Evolutionary conservation across 92 coral and sea anemone species (phyloP), one percentile per base, ranked within the genome.

Genomic region (Nematostella vectensis): DNA sequence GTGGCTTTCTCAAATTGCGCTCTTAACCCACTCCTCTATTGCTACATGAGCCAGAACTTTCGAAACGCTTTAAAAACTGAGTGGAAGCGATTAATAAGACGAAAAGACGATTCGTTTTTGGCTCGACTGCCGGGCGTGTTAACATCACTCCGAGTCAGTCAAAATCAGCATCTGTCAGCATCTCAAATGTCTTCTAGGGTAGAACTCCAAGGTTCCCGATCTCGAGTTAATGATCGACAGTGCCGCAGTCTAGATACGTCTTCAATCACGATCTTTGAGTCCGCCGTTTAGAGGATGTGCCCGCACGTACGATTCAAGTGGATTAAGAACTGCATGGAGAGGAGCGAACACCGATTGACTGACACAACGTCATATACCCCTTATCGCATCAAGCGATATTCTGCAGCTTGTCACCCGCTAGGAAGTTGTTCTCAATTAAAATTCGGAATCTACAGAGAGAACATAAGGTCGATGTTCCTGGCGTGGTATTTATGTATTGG

Each of bases 1-100:
- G 55, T 76, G 1, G 76, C 78, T 4, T 85, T 55, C 49, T 85
- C 95, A 11, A 85, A 85, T 65, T 85, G 95, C 31, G 88, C 95
- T 0, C 57, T 75, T 6, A 85, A 85, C 50, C 95, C 95, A 6
- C 19, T 85, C 3, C 17, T 85, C 27, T 85, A 85, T 60, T 85
- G 88, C 33, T 85, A 70, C 59, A 80, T 85, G 88, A 85, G 95
- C 44, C 83, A 75, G 28, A 85, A 78, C 33, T 85, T 85, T 27
- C 65, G 83, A 19, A 78, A 71, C 17, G 88, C 88, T 4, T 45
- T 85, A 1, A 22, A 19, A 10, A 49, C 49, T 17, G 67, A 57
- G 43, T 61, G 68, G 77, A 49, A 70, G 36, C 54, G 69, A 3
- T 11, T 57, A 21, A 43, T 37, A 17, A 59, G 43, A 15, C 27